These are phyloP conservation scores for Zalophus californianus DNA, from an alignment of 2,797 vertebrate species.

Conservation along the genomic window DNA sequence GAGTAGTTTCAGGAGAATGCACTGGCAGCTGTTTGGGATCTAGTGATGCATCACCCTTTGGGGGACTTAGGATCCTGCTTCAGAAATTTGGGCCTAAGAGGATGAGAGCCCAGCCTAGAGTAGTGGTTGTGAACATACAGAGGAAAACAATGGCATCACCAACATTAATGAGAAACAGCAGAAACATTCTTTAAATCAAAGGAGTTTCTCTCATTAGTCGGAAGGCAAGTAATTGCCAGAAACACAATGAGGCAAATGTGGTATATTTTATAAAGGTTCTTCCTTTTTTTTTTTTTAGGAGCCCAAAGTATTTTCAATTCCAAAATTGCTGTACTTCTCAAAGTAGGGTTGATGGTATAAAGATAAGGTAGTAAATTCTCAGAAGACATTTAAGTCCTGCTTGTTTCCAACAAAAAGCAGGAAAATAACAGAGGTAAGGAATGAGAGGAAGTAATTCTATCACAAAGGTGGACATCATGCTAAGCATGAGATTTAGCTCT, in stretches of 20 bases:
- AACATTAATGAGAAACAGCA: not conserved
- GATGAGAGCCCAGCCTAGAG: not conserved
- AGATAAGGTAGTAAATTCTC: not conserved
- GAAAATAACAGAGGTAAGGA: not conserved
- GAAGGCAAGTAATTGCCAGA: not conserved
- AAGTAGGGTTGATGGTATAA: not conserved
- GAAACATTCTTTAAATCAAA: conserved; percentile 48
- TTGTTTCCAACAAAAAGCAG: conserved; percentile 29
- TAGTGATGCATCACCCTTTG: not conserved
- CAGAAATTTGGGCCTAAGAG: not conserved
- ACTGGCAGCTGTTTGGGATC: not conserved
- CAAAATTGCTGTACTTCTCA: not conserved
- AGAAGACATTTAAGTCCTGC: not conserved
- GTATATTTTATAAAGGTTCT: not conserved
- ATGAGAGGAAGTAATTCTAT: not conserved
- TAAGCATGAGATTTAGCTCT: not conserved
- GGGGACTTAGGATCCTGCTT: not conserved
- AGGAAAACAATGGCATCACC: not conserved
- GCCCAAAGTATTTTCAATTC: not conserved
- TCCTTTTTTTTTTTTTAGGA: not conserved
- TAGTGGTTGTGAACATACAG: not conserved
- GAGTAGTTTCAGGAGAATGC: not conserved
- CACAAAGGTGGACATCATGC: not conserved
- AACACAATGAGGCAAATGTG: not conserved
- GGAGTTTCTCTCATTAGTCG: not conserved